Percentiles rank a stretch among this genome's conserved stretches.
These are phyloP conservation scores for Chaetorhynchus papuensis DNA, from an alignment of 2,113 vertebrate genomes.

Conservation along the genomic window DNA sequence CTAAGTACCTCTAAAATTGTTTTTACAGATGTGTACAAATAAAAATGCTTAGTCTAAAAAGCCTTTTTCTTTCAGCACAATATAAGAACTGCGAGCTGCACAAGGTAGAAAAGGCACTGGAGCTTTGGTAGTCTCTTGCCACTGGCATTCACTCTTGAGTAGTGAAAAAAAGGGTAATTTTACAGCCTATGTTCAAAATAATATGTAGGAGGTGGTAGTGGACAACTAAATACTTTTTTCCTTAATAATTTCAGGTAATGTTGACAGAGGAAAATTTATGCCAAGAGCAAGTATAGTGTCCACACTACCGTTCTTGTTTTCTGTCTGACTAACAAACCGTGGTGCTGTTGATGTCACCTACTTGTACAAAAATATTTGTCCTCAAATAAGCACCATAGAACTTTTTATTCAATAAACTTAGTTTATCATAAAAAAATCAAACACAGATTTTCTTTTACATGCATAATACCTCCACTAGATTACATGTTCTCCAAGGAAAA, in stretches of 20 bases:
- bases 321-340: not conserved
- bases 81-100: not conserved
- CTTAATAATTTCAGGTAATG: not conserved
- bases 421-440: not conserved
- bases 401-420: not conserved
- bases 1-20: not conserved
- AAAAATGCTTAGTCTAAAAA: not conserved
- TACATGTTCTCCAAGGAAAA: not conserved
- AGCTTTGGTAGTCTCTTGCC: not conserved
- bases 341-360: not conserved
- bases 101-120: not conserved
- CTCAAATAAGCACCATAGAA: not conserved
- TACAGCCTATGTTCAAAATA: not conserved
- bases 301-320: not conserved
- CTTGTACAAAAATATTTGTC: not conserved
- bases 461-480: not conserved
- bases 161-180: not conserved
- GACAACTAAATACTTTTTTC: not conserved
- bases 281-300: not conserved
- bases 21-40: not conserved
- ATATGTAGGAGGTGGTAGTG: not conserved
- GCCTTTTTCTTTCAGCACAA: not conserved
- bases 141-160: not conserved
- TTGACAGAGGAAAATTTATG: not conserved
- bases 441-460: not conserved